These are phyloP conservation scores for Poeciliopsis retropinna DNA, from an alignment of 2,113 vertebrate genomes.

Conservation along the genomic window DNA sequence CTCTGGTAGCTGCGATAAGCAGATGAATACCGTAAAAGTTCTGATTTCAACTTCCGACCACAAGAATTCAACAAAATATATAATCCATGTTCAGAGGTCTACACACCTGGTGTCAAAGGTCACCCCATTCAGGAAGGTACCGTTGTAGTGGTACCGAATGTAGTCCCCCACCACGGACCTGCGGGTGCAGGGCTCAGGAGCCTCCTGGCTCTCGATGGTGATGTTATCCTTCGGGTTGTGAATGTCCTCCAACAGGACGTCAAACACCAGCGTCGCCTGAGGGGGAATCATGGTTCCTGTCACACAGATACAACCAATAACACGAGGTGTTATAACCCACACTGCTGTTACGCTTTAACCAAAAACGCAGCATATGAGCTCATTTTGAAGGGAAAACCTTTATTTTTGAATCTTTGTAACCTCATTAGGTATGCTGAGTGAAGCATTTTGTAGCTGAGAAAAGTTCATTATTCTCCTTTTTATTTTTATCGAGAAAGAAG, in stretches of 20 bases:
- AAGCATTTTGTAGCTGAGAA: neutral
- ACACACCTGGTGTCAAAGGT: constrained; percentile 92
- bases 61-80: neutral
- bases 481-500: too few species aligned
- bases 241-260: constrained; percentile 88
- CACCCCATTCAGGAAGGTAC: constrained; percentile 88
- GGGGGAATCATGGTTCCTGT: constrained; percentile 88
- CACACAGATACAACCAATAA: neutral
- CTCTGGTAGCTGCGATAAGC: constrained; percentile 86
- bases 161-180: constrained; percentile 87
- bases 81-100: neutral
- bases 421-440: neutral
- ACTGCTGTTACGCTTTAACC: neutral
- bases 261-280: constrained; percentile 90
- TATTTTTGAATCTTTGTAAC: neutral
- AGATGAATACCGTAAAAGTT: neutral
- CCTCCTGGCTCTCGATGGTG: constrained; percentile 81
- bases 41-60: neutral
- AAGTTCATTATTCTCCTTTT: neutral
- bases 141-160: constrained; percentile 96
- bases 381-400: neutral
- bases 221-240: constrained; percentile 92
- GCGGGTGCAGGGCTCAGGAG: constrained; percentile 84
- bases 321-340: neutral
- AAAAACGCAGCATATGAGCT: neutral